Evolutionary conservation across 2,113 vertebrate species (phyloP), one percentile per base, ranked within the genome.

Genomic region (Anser cygnoides): DNA sequence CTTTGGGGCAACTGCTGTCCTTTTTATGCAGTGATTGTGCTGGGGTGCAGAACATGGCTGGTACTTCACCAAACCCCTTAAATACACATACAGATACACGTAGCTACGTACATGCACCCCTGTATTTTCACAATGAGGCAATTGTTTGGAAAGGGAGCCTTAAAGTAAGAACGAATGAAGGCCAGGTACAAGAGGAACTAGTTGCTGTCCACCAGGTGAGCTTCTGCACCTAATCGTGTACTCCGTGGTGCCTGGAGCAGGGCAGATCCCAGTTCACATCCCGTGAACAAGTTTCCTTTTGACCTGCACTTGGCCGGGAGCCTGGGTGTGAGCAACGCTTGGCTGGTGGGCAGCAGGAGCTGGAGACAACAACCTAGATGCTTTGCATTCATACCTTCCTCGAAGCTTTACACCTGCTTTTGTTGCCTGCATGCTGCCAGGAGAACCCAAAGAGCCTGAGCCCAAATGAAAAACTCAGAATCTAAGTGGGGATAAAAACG

Each of bases 11-110:
- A 6, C 52, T 84, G 37, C 46, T 73, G 23, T 67, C 35, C 13
- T 52, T 41, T 68, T 57, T 46, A 3, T n/a, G 41, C 10, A 8
- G 59, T 18, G 13, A 33, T 67, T 68, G 25, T 54, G 18, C 8
- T 39, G 31, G 10, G 4, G 50, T 20, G 16, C 31, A 33, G 10
- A 3, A 29, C 9, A 4, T 0, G 2, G 13, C 63, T 66, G 35
- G 67, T 84, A 33, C 39, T 79, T 71, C 59, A 43, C 18, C 12
- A 2, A 17, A 29, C 39, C 8, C 19, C 66, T 41, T 35, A 16
- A 10, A 6, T 74, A 37, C 11, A 65, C 72, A 29, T 28, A 29
- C 6, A 31, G 13, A 66, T 66, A 66, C 29, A 31, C 9, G 8
- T 52, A 50, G 20, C 9, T 50, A 50, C 12, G 7, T 52, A 52